These are phyloP conservation scores for Nerophis ophidion DNA, from an alignment of 2,113 vertebrate genomes.

Conservation along the genomic window DNA sequence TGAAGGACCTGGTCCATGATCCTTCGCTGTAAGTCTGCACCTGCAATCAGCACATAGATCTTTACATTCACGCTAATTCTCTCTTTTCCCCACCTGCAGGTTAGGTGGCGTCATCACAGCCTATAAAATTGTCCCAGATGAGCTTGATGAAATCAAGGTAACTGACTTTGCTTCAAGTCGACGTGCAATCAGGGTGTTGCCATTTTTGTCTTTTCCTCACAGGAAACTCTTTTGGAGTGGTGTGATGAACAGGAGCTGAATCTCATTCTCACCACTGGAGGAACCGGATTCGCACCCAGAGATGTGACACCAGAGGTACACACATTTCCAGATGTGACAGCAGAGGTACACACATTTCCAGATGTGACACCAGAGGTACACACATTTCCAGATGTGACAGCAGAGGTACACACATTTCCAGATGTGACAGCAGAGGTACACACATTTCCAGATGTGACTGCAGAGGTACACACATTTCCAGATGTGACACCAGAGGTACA, in stretches of 20 bases:
- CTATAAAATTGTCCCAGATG: conserved; percentile 98
- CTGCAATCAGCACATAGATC: not conserved
- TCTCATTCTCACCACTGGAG: conserved; percentile 96
- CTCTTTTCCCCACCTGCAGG: conserved; percentile 70
- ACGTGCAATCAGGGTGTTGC: not conserved
- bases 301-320: conserved; percentile 98
- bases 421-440: too few relatives aligned
- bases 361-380: too few relatives aligned
- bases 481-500: too few relatives aligned
- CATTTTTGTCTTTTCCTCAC: conserved; percentile 44
- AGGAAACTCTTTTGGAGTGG: conserved; percentile 97
- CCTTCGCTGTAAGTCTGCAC: conserved; percentile 89
- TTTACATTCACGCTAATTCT: conserved; percentile 44
- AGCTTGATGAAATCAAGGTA: conserved; percentile 99
- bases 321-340: too few relatives aligned
- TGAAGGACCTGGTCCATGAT: conserved; percentile 98
- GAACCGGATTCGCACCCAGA: conserved; percentile 95
- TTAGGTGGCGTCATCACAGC: conserved; percentile 92
- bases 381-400: too few relatives aligned
- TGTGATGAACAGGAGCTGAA: conserved; percentile 98
- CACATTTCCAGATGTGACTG: too few relatives aligned
- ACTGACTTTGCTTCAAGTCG: not conserved
- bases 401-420: too few relatives aligned
- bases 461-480: too few relatives aligned
- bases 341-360: too few relatives aligned